phyloP scores from a whole-genome alignment of 2,113 vertebrate genomes.

The Bujurquina vittata region DNA sequence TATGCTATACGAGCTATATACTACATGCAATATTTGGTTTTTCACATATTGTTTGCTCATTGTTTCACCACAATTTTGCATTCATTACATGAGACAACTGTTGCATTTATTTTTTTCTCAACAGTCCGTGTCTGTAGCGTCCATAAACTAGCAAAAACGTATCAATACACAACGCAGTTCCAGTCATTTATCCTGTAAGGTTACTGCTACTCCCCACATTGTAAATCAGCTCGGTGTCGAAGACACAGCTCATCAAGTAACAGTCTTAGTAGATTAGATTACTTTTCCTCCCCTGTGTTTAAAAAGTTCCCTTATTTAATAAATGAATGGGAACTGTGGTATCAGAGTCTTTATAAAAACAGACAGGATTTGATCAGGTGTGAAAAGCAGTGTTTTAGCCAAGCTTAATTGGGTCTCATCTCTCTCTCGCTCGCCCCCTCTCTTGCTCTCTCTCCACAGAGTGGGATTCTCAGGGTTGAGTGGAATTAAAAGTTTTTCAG shows the following conservation, averaged over 20 bases:
- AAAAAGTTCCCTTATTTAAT: slow-evolving; percentile 82
- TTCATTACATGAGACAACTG: neutral
- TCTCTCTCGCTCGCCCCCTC: slow-evolving; percentile 78
- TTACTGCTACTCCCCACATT: slow-evolving; percentile 27
- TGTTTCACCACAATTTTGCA: neutral
- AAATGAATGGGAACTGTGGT: slow-evolving; percentile 85
- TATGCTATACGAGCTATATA: neutral
- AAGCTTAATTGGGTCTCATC: slow-evolving; percentile 89
- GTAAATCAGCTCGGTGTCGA: slow-evolving; percentile 27
- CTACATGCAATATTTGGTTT: neutral
- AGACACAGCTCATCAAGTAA: slow-evolving; percentile 60
- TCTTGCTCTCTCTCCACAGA: neutral
- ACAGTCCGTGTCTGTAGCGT: neutral
- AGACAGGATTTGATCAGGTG: slow-evolving; percentile 88
- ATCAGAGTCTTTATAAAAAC: slow-evolving; percentile 84
- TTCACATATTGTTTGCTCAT: neutral
- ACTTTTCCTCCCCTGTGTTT: slow-evolving; percentile 61
- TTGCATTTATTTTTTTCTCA: neutral
- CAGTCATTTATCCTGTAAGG: slow-evolving; percentile 10
- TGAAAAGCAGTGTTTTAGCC: slow-evolving; percentile 89
- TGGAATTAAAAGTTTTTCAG: neutral
- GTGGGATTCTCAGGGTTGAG: slow-evolving; percentile 1
- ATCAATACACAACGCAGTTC: neutral
- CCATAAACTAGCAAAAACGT: slow-evolving; percentile 7
- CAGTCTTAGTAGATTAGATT: slow-evolving; percentile 50